Evolutionary conservation across 1,140 invertebrate genomes (phyloP).

Genomic region (Episyrphus balteatus): DNA sequence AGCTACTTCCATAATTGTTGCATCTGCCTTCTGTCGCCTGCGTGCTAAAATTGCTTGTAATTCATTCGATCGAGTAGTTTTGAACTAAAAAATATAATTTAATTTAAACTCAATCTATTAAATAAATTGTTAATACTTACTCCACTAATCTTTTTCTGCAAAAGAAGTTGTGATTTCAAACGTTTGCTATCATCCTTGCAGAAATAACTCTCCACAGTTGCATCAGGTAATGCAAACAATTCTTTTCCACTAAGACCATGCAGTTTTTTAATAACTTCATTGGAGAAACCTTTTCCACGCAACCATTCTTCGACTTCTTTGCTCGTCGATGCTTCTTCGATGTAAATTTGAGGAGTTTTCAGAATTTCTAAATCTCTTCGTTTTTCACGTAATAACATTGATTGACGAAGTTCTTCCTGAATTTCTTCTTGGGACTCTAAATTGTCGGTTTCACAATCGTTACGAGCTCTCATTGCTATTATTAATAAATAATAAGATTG

Average conservation of each 20-base stretch:
- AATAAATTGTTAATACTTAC: constrained; percentile 41
- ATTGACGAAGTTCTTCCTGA: constrained; percentile 57
- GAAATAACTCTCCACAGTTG: constrained; percentile 55
- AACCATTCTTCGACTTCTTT: constrained; percentile 66
- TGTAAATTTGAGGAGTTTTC: constrained; percentile 59
- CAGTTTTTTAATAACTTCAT: constrained; percentile 49
- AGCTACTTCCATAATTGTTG: too few species aligned
- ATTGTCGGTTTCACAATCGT: constrained; percentile 23
- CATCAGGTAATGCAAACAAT: constrained; percentile 52
- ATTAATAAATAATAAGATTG: too few species aligned
- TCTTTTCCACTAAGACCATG: constrained; percentile 55
- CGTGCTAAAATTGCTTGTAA: constrained; percentile 53
- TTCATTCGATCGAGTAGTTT: constrained; percentile 54
- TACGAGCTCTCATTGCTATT: constrained; percentile 22
- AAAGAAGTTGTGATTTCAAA: constrained; percentile 60
- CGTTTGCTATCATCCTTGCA: constrained; percentile 58
- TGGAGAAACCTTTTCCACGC: constrained; percentile 59
- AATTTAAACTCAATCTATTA: constrained; percentile 5
- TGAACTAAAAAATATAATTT: constrained; percentile 45
- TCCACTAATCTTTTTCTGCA: constrained; percentile 64
- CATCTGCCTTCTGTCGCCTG: constrained; percentile 49
- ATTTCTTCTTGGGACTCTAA: constrained; percentile 39
- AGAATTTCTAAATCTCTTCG: constrained; percentile 47
- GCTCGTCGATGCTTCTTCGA: constrained; percentile 50
- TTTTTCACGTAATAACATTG: constrained; percentile 46